Evolutionary conservation across 2,888 invertebrate genomes (phyloP), one percentile per base, ranked within the genome.

Genomic region (Dryomyza anilis): DNA sequence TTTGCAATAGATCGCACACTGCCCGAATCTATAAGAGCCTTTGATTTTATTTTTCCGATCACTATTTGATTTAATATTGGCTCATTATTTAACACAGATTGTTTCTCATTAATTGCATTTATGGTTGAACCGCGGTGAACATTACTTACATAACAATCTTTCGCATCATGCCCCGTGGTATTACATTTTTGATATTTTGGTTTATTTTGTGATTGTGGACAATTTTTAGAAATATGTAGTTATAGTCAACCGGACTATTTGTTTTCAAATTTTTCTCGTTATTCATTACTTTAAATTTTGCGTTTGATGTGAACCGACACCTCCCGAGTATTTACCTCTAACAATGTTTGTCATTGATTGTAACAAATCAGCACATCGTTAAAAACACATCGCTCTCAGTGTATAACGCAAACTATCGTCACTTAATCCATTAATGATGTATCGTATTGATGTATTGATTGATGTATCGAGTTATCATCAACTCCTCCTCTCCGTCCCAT

Each of bases 11-110:
- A 68, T 8, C 39, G 58, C 3, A 12, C 53, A 61, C 68, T 66
- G 27, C 64, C 68, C 48, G 66, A 66, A 36, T 64, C 64, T 30
- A 64, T 61, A 39, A 66, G 50, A 12, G 66, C 62, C 10, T 50
- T 39, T 36, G n/a, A 36, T 36, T 36, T 10, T 4, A 36, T 6
- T 27, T 46, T 10, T 23, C 16, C 19, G 6, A 25, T 48, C 21
- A 39, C 45, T 1, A 27, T 19, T 39, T 56, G 46, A 39, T 60
- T 48, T 19, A 19, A 36, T 16, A 25, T 30, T 43, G 19, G 46
- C 1, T 25, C 39, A 7, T 36, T 36, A 14, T 36, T 36, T 4
- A n/a, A 36, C n/a, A 7, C 36, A 4, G n/a, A 2, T 6, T 36
- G 10, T 36, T 2, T 36, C 3, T 36, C 36, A 36, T 4, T 2